Evolutionary conservation across 2,888 invertebrate genomes (phyloP), one percentile per base, ranked within the genome.

Genomic region (Azorinus chamasolen): DNA sequence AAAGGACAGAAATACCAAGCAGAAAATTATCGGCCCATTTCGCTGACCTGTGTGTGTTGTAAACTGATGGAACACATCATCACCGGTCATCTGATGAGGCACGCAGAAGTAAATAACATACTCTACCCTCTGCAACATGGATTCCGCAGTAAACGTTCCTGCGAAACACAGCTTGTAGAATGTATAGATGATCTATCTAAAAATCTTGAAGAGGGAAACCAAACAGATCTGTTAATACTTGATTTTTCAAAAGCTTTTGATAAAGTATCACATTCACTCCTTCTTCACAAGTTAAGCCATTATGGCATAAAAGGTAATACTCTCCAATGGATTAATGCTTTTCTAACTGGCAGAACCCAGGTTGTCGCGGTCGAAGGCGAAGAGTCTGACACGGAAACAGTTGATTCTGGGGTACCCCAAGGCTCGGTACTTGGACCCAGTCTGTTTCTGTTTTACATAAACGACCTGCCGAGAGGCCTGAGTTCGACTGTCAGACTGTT

Each of bases 101-200:
- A 75, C 39, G 46, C 18, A 2, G 62, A 59, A 48, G 24, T 22
- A 0, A 50, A 69, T 24, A 58, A 57, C 20, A 63, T 70, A 6
- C 43, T 64, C 0, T 43, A 57, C 27, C 24, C 41, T 20, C 27
- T 50, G 6, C 70, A 64, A 54, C 75, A 70, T 55, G 75, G 75
- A 6, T 75, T 74, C 39, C 16, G 74, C 2, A 53, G 22, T 8
- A n/a, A 25, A 2, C 14, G 58, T 0, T 70, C 64, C n/a, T 75
- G 75, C 50, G 69, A 63, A 50, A 64, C 75, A 18, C 75, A 75
- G 25, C 58, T 69, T 16, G 24, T 63, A 14, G 58, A 63, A 37
- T 57, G 51, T 32, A 18, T 37, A 2, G 12, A 63, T 16, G 53
- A 63, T 25, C 24, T 63, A n/a, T 8, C 14, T 2, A 18, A 10